Percentiles rank a stretch among this genome's conserved stretches.
Evolutionary conservation across 2,113 vertebrate species (phyloP).

Genomic region (Cygnus atratus): DNA sequence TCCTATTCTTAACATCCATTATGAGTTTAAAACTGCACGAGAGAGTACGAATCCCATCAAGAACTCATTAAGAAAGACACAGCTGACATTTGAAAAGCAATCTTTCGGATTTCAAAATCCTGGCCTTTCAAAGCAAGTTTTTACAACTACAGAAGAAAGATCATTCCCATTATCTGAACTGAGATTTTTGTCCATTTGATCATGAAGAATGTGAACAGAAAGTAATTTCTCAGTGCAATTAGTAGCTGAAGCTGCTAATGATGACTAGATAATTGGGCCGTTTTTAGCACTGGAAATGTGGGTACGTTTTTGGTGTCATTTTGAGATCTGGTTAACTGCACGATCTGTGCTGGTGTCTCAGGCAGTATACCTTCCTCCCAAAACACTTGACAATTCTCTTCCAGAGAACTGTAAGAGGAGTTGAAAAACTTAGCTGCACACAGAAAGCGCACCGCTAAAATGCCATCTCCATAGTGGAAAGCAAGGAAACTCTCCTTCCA

Average conservation of each 20-base stretch:
- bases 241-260: not conserved
- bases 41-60: not conserved
- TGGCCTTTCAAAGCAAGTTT: not conserved
- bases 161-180: not conserved
- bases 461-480: accelerated
- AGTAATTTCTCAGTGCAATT: not conserved
- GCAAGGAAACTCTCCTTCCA: not conserved
- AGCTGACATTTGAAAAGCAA: not conserved
- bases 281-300: not conserved
- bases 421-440: not conserved
- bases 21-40: not conserved
- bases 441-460: not conserved
- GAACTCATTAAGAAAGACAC: not conserved
- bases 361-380: not conserved
- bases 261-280: not conserved
- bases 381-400: not conserved
- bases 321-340: not conserved
- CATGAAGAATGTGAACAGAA: not conserved
- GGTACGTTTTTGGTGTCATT: not conserved
- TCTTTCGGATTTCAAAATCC: not conserved
- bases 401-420: not conserved
- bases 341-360: not conserved
- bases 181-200: not conserved
- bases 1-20: not conserved
- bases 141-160: not conserved